Percentiles rank a stretch among this genome's conserved stretches.
These are phyloP conservation scores for Malurus elegans DNA, from an alignment of 2,113 vertebrate species.

Conservation along the genomic window DNA sequence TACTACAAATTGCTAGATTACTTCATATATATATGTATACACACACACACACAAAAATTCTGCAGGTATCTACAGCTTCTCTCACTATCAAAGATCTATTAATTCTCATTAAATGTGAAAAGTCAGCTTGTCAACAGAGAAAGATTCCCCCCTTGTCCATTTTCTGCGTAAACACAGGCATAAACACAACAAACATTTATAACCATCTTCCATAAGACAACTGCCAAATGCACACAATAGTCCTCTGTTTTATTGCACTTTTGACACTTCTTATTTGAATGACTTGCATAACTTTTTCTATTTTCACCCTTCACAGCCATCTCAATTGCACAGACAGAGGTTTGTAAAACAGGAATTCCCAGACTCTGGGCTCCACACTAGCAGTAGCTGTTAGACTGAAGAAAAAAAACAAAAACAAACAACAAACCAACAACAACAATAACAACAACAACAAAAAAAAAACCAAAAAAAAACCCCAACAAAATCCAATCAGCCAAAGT, in stretches of 20 bases:
- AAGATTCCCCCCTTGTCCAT: background rate
- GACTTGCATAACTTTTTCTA: background rate
- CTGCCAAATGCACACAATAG: background rate
- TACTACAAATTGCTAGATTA: background rate
- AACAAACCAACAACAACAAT: background rate
- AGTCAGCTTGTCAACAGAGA: background rate
- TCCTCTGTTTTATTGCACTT: background rate
- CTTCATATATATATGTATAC: background rate
- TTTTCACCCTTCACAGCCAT: background rate
- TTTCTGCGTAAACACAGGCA: background rate
- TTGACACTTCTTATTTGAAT: background rate
- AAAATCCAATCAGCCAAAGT: background rate
- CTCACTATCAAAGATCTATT: background rate
- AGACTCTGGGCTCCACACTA: background rate
- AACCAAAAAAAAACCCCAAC: background rate
- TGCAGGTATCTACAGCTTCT: background rate
- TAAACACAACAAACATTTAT: background rate
- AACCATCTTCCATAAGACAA: background rate
- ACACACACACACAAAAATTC: background rate
- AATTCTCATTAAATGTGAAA: background rate
- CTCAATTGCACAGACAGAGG: background rate
- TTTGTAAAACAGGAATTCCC: background rate
- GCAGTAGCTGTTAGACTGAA: background rate
- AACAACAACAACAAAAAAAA: background rate
- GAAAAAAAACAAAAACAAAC: background rate